phyloP scores from a whole-genome alignment of 2,888 invertebrate species.

The Plagodis pulveraria region DNA sequence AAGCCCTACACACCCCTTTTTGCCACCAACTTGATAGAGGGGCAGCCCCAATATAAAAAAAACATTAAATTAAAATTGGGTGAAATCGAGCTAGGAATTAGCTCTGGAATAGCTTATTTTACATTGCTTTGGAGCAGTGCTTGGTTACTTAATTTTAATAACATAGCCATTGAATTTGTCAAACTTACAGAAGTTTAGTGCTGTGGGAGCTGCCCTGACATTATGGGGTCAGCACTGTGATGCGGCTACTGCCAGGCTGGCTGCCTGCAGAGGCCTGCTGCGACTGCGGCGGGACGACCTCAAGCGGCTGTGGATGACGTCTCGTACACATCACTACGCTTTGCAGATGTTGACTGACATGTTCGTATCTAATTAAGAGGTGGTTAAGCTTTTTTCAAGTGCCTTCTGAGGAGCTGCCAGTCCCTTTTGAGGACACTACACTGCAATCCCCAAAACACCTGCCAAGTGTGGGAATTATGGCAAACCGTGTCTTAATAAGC shows the following conservation, averaged over 20 bases:
- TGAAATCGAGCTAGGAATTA: background rate
- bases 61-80: background rate
- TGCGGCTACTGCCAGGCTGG: conserved; percentile 68
- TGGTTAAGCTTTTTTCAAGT: too few species aligned
- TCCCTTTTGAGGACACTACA: too few species aligned
- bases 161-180: background rate
- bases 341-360: conserved; percentile 95
- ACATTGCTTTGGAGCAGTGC: too few species aligned
- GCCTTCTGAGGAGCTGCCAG: too few species aligned
- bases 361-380: conserved; percentile 73
- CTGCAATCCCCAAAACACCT: too few species aligned
- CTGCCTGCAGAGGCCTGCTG: conserved; percentile 86
- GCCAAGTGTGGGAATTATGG: too few species aligned
- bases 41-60: too few species aligned
- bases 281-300: conserved; percentile 97
- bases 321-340: conserved; percentile 97
- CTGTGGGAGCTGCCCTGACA: conserved; percentile 62
- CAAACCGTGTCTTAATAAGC: too few species aligned
- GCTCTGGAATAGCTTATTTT: background rate
- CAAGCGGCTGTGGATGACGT: conserved; percentile 96
- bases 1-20: too few species aligned
- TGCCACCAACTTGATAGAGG: too few species aligned
- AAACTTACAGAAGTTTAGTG: conserved; percentile 65
- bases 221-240: conserved; percentile 74
- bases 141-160: too few species aligned